These are phyloP conservation scores for Brachionus calyciflorus DNA, from an alignment of 1,140 invertebrate species.

Conservation along the genomic window DNA sequence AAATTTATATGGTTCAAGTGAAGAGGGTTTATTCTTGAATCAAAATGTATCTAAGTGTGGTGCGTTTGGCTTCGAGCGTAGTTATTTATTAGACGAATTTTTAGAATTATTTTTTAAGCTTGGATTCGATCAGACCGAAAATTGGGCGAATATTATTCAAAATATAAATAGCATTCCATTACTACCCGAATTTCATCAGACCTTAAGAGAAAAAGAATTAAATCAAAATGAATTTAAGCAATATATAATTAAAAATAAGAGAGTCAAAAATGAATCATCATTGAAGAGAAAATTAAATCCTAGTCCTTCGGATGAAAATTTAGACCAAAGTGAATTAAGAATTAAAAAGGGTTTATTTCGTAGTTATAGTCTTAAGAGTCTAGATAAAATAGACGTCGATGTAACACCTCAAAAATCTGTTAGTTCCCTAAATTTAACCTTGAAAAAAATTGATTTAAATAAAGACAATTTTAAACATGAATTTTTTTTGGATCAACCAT, in stretches of 20 bases:
- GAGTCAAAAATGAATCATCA: too few species aligned
- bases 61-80: not conserved
- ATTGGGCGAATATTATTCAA: not conserved
- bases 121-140: slow-evolving; percentile 12
- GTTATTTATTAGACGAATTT: not conserved
- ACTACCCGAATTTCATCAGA: not conserved
- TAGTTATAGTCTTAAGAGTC: not conserved
- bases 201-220: slow-evolving; percentile 6
- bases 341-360: slow-evolving; percentile 20
- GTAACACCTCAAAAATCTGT: not conserved
- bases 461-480: not conserved
- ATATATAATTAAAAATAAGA: not conserved
- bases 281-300: too few species aligned
- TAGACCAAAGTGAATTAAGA: too few species aligned
- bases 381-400: not conserved
- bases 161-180: slow-evolving; percentile 10
- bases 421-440: not conserved
- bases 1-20: not conserved
- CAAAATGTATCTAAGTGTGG: not conserved
- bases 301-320: too few species aligned
- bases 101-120: slow-evolving; percentile 41
- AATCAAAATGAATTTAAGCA: not conserved
- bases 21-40: not conserved
- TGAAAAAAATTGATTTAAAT: not conserved
- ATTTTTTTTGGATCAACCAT: not conserved